phyloP scores from a whole-genome alignment of 2,888 invertebrate species.

The Chirona hameri region DNA sequence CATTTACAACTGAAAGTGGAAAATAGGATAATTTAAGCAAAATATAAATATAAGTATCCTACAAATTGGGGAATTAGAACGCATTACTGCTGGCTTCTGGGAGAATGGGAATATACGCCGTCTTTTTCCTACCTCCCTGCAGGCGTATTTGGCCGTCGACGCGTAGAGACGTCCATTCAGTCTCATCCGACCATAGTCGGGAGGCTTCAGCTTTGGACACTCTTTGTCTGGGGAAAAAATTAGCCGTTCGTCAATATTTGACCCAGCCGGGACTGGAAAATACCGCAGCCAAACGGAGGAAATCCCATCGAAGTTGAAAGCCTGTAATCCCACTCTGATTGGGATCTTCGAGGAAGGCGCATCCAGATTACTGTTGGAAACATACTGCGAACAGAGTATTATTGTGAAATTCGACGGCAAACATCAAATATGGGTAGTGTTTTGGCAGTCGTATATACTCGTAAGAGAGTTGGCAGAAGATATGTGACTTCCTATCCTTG shows the following conservation, averaged over 20 bases:
- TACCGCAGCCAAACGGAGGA: neutral
- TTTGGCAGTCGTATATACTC: too few species aligned
- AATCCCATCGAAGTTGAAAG: neutral
- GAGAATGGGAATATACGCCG: too few species aligned
- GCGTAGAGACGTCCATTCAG: conserved; percentile 36
- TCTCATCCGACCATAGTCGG: conserved; percentile 36
- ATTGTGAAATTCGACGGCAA: neutral
- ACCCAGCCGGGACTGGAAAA: neutral
- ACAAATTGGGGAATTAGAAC: too few species aligned
- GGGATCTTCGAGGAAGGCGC: neutral
- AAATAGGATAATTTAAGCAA: too few species aligned
- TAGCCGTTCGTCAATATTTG: neutral
- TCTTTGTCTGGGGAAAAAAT: conserved; percentile 37
- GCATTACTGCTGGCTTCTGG: too few species aligned
- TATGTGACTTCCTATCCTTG: too few species aligned
- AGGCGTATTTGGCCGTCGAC: conserved; percentile 34
- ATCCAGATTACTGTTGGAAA: neutral
- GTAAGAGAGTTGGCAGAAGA: too few species aligned
- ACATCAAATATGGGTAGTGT: neutral
- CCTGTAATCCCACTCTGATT: neutral
- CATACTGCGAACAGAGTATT: neutral
- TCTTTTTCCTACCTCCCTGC: conserved; percentile 36
- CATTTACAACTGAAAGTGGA: too few species aligned
- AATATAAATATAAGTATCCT: too few species aligned
- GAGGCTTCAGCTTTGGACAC: conserved; percentile 38